phyloP scores from a whole-genome alignment of 2,888 invertebrate species.

The Hydriomena furcata region DNA sequence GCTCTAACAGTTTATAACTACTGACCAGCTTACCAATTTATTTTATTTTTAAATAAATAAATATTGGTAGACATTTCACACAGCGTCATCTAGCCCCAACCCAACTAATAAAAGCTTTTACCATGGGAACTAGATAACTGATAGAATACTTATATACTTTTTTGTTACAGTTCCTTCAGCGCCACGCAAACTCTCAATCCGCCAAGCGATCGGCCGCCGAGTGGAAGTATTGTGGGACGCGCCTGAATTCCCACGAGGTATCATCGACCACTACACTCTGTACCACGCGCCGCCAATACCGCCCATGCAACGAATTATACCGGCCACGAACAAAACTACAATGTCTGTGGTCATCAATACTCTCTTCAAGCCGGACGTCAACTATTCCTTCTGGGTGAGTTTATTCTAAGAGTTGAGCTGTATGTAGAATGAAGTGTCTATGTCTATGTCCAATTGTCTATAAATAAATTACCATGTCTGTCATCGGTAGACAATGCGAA shows the following conservation, averaged over 20 bases:
- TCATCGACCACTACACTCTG: slow-evolving; percentile 84
- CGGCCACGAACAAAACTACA: slow-evolving; percentile 56
- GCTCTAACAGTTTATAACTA: too few species aligned
- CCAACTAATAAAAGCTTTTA: too few species aligned
- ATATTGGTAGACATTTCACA: too few species aligned
- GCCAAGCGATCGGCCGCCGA: slow-evolving; percentile 85
- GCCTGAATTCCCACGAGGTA: slow-evolving; percentile 86
- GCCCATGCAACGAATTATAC: slow-evolving; percentile 69
- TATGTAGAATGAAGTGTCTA: too few species aligned
- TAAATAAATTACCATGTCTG: too few species aligned
- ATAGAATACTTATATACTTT: background rate
- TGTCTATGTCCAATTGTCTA: too few species aligned
- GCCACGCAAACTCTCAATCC: slow-evolving; percentile 86
- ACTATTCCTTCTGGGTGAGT: slow-evolving; percentile 89
- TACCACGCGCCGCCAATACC: slow-evolving; percentile 87
- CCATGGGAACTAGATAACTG: too few species aligned
- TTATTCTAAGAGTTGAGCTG: too few species aligned
- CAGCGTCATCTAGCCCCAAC: too few species aligned
- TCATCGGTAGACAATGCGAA: too few species aligned
- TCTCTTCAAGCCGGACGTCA: slow-evolving; percentile 77
- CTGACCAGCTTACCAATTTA: too few species aligned
- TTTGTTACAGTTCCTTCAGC: slow-evolving; percentile 85
- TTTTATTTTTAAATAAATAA: too few species aligned
- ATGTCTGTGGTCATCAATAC: slow-evolving; percentile 79
- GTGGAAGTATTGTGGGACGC: slow-evolving; percentile 88